Evolutionary conservation across 1,140 invertebrate species (phyloP), one percentile per base, ranked within the genome.

Genomic region (Euwallacea fornicatus): DNA sequence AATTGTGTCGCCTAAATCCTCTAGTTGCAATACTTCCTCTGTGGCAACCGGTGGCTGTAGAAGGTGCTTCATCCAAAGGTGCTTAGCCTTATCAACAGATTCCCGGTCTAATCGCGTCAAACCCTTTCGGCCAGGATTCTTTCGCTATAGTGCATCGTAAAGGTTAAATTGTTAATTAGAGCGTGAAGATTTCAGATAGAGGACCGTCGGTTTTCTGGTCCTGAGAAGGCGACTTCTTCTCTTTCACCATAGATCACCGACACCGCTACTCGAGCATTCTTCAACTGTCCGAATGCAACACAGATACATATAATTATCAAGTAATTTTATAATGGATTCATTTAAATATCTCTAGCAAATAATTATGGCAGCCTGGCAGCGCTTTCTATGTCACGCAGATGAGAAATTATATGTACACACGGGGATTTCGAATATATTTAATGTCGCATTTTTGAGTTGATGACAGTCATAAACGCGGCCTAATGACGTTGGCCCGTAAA

Each of bases 341-440:
- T 50, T 50, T 50, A 50, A 50, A 50, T 50, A 50, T 50, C 13
- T 50, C 46, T 50, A 3, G 46, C 46, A 50, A 10, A 13, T 50
- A 50, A 50, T 50, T 50, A 50, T 13, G 46, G 46, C 13, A 50
- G 21, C 21, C 21, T 33, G 21, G 21, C 4, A 33, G 21, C 21
- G 21, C 46, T 50, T 50, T 50, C 46, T 50, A 13, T 50, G 46
- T 50, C 46, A 50, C 46, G 46, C 46, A 50, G 46, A 50, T 50
- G 46, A 13, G 46, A 33, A 50, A 50, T 50, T 50, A 50, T 33
- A 33, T 50, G 46, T 50, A 50, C 13, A 50, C 46, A 50, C 9
- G 7, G 13, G 46, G 6, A 33, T 33, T 33, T 33, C 21, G 21
- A 33, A 33, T 33, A 33, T 4, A 33, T 4, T 33, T 33, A 33